Evolutionary conservation across 2,797 vertebrate genomes (phyloP).

Genomic region (Macrochelys suwanniensis): DNA sequence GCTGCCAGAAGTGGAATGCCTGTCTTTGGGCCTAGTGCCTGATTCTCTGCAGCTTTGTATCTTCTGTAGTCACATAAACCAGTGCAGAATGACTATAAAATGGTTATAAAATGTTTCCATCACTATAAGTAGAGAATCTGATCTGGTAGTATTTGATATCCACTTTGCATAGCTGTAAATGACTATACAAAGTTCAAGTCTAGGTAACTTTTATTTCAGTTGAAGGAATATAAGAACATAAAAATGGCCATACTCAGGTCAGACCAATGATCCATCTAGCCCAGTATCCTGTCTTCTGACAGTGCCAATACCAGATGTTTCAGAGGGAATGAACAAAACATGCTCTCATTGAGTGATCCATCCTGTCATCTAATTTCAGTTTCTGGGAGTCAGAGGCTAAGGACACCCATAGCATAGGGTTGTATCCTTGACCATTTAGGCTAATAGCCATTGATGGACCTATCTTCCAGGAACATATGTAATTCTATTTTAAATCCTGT

Average conservation of each 20-base stretch:
- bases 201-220: not conserved
- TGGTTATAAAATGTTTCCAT: not conserved
- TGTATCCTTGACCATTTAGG: no score
- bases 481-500: no score
- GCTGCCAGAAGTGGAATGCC: slow-evolving; percentile 30
- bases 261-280: not conserved
- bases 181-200: slow-evolving; percentile 11
- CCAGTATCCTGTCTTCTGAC: not conserved
- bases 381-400: no score
- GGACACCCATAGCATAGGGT: no score
- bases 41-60: slow-evolving; percentile 14
- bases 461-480: no score
- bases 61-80: slow-evolving; percentile 14
- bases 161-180: not conserved
- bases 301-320: not conserved
- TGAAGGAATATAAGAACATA: not conserved
- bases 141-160: not conserved
- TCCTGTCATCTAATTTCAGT: no score
- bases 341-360: not conserved
- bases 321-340: not conserved
- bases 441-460: no score
- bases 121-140: not conserved
- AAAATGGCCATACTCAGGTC: not conserved
- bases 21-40: slow-evolving; percentile 20
- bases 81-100: not conserved